Evolutionary conservation across 2,797 vertebrate genomes (phyloP).

Genomic region (Halcyon leucocephala): DNA sequence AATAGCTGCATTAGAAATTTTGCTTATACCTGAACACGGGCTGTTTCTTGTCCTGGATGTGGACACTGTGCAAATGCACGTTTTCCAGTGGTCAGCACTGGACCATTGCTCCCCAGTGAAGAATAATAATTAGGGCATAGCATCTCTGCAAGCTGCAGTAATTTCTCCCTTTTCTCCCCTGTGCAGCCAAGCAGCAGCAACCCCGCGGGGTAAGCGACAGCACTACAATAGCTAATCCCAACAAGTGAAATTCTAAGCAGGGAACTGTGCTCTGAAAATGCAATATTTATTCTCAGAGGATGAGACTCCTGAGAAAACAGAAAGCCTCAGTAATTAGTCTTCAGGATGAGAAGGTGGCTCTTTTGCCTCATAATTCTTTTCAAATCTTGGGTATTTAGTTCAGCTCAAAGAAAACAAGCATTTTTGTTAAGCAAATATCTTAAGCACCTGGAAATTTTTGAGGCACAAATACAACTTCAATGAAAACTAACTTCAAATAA

Average conservation of each 20-base stretch:
- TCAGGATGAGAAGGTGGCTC: neutral
- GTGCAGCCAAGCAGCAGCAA: conserved; percentile 34
- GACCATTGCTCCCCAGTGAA: neutral
- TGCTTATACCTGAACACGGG: conserved; percentile 28
- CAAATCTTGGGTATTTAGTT: conserved; percentile 13
- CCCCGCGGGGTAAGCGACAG: neutral
- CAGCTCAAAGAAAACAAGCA: conserved; percentile 29
- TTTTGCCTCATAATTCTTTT: neutral
- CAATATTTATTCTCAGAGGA: conserved; percentile 29
- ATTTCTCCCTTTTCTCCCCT: conserved; percentile 55
- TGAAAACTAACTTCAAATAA: neutral
- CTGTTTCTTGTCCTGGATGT: conserved; percentile 21
- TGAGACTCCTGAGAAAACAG: conserved; percentile 7
- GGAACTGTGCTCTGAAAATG: conserved; percentile 48
- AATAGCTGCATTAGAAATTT: neutral
- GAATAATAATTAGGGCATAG: neutral
- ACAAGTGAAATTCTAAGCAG: neutral
- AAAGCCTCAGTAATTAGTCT: conserved; percentile 22
- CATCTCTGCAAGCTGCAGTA: neutral
- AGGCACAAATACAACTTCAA: neutral
- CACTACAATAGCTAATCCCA: conserved; percentile 46
- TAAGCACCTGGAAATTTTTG: conserved; percentile 8
- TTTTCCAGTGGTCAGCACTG: neutral
- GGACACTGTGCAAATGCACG: conserved; percentile 40
- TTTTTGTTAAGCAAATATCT: conserved; percentile 46